Percentiles rank a stretch among this genome's conserved stretches.
Conservation (phyloP, 2,888 invertebrate species). For the Rhagonycha lutea region DNA sequence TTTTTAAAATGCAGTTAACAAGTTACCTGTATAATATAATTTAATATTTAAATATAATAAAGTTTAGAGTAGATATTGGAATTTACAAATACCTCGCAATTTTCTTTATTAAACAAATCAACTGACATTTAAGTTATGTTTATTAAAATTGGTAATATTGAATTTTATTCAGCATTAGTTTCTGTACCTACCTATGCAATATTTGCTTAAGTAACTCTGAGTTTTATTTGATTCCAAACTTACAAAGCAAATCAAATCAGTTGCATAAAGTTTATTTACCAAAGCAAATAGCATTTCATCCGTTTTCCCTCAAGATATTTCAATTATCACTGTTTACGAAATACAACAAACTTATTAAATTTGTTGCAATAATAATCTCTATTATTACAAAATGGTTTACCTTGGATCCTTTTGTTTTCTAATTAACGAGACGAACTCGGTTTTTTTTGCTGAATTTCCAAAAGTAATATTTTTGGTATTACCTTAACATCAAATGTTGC, state of each 20-base stretch:
- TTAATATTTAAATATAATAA: too few relatives aligned
- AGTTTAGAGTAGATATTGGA: too few relatives aligned
- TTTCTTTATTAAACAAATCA: not conserved
- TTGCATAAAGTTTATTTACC: not conserved
- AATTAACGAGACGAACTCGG: not conserved
- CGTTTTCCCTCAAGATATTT: not conserved
- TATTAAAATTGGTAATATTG: not conserved
- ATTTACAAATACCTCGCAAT: too few relatives aligned
- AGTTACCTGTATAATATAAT: too few relatives aligned
- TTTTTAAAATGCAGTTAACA: too few relatives aligned
- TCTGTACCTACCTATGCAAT: not conserved
- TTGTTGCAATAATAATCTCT: not conserved
- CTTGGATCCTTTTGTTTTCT: not conserved
- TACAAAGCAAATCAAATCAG: not conserved
- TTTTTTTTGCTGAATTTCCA: not conserved
- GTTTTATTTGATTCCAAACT: not conserved
- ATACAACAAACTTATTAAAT: not conserved
- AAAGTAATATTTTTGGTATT: not conserved
- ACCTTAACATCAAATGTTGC: too few relatives aligned
- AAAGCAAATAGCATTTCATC: not conserved
- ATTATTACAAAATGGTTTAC: not conserved
- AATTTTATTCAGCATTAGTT: not conserved
- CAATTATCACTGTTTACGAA: not conserved
- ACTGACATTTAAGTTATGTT: not conserved
- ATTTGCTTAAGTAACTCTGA: not conserved